Evolutionary conservation across 2,888 invertebrate genomes (phyloP), one percentile per base, ranked within the genome.

Genomic region (Actias luna): DNA sequence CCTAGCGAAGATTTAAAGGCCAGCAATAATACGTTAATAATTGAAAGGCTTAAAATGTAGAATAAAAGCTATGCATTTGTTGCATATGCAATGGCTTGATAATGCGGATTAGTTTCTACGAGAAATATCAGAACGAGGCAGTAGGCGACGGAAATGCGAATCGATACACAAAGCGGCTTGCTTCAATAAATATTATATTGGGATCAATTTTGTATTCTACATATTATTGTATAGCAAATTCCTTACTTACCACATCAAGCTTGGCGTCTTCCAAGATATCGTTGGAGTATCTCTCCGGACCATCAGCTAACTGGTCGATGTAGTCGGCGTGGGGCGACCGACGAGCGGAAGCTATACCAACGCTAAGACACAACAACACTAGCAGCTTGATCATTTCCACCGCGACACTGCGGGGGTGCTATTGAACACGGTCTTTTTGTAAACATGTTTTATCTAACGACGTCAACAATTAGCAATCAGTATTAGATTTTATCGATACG

Each of bases 221-320:
- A n/a, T n/a, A n/a, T n/a, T n/a, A n/a, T n/a, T n/a, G n/a, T 7
- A 33, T 5, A 16, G 4, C 1, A 4, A 4, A 22, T 22, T 33
- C 36, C 35, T 58, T 5, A 79, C 86, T 80, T 63, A 87, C 87
- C 76, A 75, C 82, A 74, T 87, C 86, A 18, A 87, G 73, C 10
- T 66, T 63, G 10, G 81, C 77, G 71, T 87, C 87, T 70, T 84
- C 84, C 22, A 75, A 64, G 10, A 84, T 55, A 64, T 80, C 64
- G n/a, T 60, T 66, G 8, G 87, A 81, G 60, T 66, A 76, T 42
- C 79, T 70, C 12, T 70, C 72, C 8, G 69, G 66, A 1, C 61
- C 57, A 14, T 59, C 76, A n/a, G 73, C 58, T 5, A 77, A 65
- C 52, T 74, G 66, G 64, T 78, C 75, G 0, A 82, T 73, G 46